These are phyloP conservation scores for Diuraphis noxia DNA, from an alignment of 1,140 invertebrate species.

Conservation along the genomic window DNA sequence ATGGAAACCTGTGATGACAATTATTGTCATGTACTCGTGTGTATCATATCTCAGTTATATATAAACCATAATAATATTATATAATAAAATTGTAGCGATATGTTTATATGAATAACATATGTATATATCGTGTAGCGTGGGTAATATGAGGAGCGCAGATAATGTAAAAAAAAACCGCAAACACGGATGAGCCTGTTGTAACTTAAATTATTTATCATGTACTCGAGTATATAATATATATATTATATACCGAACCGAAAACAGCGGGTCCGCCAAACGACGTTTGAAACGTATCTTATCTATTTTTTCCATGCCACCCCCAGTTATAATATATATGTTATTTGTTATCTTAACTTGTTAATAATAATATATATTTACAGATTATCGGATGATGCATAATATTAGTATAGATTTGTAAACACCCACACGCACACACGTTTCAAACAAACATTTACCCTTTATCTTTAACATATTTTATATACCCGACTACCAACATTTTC, in stretches of 20 bases:
- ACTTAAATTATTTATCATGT: conserved; percentile 2
- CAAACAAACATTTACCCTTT: not conserved
- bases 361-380: not conserved
- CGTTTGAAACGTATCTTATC: not conserved
- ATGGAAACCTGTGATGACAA: not conserved
- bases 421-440: not conserved
- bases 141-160: not conserved
- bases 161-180: not conserved
- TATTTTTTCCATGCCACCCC: not conserved
- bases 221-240: too few relatives aligned
- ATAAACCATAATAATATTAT: not conserved
- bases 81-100: not conserved
- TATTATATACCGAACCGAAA: not conserved
- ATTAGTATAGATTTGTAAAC: not conserved
- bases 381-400: not conserved
- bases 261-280: not conserved
- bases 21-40: too few relatives aligned
- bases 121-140: not conserved
- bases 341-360: not conserved
- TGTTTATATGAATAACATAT: not conserved
- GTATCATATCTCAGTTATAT: not conserved
- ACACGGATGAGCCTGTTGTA: not conserved
- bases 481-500: not conserved
- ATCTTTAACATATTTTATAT: not conserved
- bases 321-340: not conserved